Percentiles rank a stretch among this genome's conserved stretches.
Conservation (phyloP, 2,888 invertebrate species). For the Torymus texanus region DNA sequence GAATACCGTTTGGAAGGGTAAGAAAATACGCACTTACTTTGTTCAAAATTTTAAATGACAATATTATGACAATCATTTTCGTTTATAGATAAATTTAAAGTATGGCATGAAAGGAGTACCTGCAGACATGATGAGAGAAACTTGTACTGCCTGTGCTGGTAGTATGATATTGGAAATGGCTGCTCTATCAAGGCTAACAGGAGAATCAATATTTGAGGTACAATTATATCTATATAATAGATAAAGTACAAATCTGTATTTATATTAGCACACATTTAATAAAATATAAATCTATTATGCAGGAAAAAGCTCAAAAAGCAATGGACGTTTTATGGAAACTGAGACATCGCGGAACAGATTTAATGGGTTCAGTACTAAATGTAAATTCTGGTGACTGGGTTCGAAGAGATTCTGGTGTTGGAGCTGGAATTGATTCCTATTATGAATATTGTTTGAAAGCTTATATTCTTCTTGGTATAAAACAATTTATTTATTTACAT, state of each 20-base stretch:
- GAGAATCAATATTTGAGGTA: constrained; percentile 91
- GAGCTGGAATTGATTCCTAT: constrained; percentile 99
- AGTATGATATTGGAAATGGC: constrained; percentile 99
- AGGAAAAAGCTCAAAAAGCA: constrained; percentile 93
- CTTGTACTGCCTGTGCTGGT: constrained; percentile 98
- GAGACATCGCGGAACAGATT: constrained; percentile 91
- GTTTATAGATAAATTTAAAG: constrained; percentile 84
- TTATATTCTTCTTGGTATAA: constrained; percentile 88
- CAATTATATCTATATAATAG: not conserved
- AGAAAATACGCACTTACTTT: constrained; percentile 58
- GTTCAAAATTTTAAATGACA: constrained; percentile 34
- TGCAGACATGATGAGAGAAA: constrained; percentile 87
- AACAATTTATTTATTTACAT: not conserved
- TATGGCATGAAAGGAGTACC: constrained; percentile 88
- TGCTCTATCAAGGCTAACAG: constrained; percentile 93
- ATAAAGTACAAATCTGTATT: not conserved
- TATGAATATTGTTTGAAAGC: constrained; percentile 99
- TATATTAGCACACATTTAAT: no score
- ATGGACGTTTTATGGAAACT: constrained; percentile 98
- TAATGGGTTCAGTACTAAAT: constrained; percentile 98
- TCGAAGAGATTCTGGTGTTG: constrained; percentile 95
- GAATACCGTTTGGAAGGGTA: constrained; percentile 97
- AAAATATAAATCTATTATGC: constrained; percentile 32
- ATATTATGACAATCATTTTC: constrained; percentile 38
- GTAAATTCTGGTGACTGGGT: constrained; percentile 99